These are phyloP conservation scores for Xestia c-nigrum DNA, from an alignment of 2,888 invertebrate genomes.

Conservation along the genomic window DNA sequence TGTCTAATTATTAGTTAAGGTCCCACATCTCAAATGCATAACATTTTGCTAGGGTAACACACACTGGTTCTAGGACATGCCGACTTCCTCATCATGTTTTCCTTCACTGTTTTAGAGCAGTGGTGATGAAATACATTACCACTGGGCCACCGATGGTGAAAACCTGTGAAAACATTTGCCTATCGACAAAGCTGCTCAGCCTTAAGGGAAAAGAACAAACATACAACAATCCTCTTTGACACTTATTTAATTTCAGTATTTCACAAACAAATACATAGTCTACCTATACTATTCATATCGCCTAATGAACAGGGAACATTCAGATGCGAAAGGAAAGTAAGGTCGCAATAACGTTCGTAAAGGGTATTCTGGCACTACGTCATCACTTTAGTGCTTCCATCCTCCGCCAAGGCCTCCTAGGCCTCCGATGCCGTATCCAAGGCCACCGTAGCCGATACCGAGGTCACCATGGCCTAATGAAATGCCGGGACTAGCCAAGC, in stretches of 20 bases:
- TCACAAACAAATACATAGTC: constrained; percentile 62
- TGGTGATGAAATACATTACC: no score
- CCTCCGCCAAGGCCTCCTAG: constrained; percentile 51
- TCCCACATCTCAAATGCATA: no score
- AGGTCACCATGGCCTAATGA: constrained; percentile 15
- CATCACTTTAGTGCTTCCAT: constrained; percentile 69
- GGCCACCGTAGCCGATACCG: constrained; percentile 32
- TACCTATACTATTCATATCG: constrained; percentile 65
- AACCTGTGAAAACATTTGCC: no score
- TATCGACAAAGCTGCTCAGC: background rate
- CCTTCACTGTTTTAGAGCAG: no score
- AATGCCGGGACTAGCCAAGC: background rate
- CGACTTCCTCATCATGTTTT: no score
- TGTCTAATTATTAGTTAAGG: no score
- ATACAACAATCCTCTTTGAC: constrained; percentile 31
- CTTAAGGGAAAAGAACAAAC: background rate
- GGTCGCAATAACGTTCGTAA: constrained; percentile 59
- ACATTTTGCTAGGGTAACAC: no score
- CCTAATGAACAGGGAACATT: constrained; percentile 59
- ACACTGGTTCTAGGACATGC: no score
- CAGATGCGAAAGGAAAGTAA: constrained; percentile 65
- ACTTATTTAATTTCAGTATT: constrained; percentile 60
- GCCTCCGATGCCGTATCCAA: constrained; percentile 54
- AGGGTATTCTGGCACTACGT: constrained; percentile 45
- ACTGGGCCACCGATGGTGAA: no score